phyloP scores from a whole-genome alignment of 2,797 vertebrate genomes.

The Malurus leucopterus region DNA sequence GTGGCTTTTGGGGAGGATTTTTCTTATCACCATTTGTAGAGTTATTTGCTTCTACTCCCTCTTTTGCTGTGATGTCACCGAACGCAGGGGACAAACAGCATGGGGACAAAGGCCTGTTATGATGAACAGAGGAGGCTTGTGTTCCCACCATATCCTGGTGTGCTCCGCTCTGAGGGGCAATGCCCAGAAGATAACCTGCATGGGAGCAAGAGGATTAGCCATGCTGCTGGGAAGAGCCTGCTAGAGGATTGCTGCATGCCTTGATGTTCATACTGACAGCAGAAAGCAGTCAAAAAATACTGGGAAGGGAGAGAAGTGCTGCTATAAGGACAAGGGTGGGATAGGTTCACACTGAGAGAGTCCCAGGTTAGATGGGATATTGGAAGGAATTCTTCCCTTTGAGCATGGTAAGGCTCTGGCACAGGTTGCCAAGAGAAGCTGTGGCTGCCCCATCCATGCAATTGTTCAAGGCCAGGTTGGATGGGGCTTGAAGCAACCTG shows the following conservation, averaged over 20 bases:
- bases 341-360: background rate
- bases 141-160: background rate
- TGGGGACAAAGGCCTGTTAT: background rate
- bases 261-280: background rate
- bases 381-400: background rate
- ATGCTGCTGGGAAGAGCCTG: background rate
- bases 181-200: fast-evolving
- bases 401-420: background rate
- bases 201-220: background rate
- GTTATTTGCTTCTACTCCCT: background rate
- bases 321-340: background rate
- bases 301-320: background rate
- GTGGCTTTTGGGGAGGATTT: background rate
- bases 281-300: background rate
- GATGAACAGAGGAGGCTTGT: background rate
- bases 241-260: background rate
- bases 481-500: background rate
- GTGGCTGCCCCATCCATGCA: background rate
- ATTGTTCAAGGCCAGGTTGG: background rate
- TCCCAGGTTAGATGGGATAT: background rate
- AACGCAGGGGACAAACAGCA: background rate
- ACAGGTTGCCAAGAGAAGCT: background rate
- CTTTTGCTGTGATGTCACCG: background rate
- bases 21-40: background rate
- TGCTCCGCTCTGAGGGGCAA: background rate